phyloP scores from a whole-genome alignment of 2,888 invertebrate genomes.

The Ectropis crepuscularia region DNA sequence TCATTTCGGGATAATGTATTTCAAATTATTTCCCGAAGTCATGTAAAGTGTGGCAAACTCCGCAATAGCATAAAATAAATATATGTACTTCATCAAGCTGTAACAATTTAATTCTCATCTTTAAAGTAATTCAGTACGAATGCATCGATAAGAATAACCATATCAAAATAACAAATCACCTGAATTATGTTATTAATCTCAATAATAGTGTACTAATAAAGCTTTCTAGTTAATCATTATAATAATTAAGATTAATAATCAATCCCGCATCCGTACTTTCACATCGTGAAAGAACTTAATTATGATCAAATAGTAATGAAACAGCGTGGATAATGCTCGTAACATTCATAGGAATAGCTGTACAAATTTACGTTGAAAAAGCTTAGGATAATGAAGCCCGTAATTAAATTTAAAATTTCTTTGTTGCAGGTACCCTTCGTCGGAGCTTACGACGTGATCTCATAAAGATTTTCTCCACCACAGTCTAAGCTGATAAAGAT shows the following conservation, averaged over 20 bases:
- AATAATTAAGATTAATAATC: constrained; percentile 10
- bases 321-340: too few relatives aligned
- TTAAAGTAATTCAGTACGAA: too few relatives aligned
- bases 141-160: background rate
- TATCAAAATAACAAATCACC: background rate
- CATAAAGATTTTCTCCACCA: constrained; percentile 15
- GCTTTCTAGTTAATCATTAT: constrained; percentile 8
- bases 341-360: constrained; percentile 3
- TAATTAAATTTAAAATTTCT: constrained; percentile 30
- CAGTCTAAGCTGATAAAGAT: constrained; percentile 14
- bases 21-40: too few relatives aligned
- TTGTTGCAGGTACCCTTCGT: constrained; percentile 37
- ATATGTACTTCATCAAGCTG: too few relatives aligned
- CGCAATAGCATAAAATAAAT: too few relatives aligned
- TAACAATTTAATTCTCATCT: too few relatives aligned
- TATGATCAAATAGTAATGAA: constrained; percentile 6
- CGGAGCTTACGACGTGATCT: constrained; percentile 22
- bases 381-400: constrained; percentile 10
- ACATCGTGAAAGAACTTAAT: constrained; percentile 14
- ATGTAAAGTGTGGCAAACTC: too few relatives aligned
- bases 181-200: background rate
- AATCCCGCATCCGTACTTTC: constrained; percentile 20
- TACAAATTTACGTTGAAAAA: constrained; percentile 5
- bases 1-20: too few relatives aligned
- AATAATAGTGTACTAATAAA: constrained; percentile 5